Percentiles rank a stretch among this genome's conserved stretches.
Evolutionary conservation across 2,797 vertebrate genomes (phyloP).

Genomic region (Peromyscus nudipes): DNA sequence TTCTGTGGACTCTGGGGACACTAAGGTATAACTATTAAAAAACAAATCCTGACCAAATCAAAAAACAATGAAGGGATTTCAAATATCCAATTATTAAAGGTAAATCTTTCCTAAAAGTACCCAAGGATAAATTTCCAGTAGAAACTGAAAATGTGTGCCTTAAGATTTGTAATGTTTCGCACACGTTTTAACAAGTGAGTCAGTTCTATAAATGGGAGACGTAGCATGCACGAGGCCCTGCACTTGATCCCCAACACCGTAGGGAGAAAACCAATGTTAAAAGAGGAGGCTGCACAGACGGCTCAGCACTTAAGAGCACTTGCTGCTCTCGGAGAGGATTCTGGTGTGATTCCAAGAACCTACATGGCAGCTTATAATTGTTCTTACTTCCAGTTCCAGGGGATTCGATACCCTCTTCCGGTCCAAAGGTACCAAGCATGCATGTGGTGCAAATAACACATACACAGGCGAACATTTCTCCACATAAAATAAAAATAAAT

Average conservation of each 20-base stretch:
- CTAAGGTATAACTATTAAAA: background rate
- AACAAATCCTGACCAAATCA: background rate
- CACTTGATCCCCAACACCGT: background rate
- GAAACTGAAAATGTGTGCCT: slow-evolving; percentile 38
- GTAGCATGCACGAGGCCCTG: background rate
- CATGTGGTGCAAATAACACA: background rate
- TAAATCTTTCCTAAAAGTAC: slow-evolving; percentile 5
- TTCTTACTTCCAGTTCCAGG: background rate
- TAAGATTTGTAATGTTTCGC: slow-evolving; percentile 37
- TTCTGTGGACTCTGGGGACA: background rate
- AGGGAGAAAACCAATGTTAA: background rate
- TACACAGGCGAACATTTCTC: background rate
- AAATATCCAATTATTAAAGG: slow-evolving; percentile 59
- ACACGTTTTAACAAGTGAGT: background rate
- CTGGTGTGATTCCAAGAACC: background rate
- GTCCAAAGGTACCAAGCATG: background rate
- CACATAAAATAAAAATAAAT: background rate
- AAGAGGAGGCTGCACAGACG: background rate
- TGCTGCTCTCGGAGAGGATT: background rate
- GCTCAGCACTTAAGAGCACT: background rate
- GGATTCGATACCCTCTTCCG: background rate
- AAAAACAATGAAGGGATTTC: slow-evolving; percentile 56
- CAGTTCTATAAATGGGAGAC: background rate
- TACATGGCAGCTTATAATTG: background rate
- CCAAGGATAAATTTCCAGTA: slow-evolving; percentile 26